These are phyloP conservation scores for Hyaena hyaena DNA, from an alignment of 2,113 vertebrate species.

Conservation along the genomic window DNA sequence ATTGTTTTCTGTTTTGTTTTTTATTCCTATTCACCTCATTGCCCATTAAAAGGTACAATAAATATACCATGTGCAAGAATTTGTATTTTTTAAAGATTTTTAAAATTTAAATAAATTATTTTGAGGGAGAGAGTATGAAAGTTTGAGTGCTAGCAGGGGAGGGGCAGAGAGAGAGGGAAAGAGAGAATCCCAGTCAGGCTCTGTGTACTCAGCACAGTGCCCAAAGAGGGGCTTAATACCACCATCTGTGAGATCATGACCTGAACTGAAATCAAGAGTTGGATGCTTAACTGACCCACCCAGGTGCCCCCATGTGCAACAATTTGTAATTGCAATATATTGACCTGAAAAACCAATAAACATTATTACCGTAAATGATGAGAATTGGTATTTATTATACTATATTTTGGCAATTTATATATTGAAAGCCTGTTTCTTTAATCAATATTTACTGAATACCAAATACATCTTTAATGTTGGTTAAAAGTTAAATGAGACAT, in stretches of 20 bases:
- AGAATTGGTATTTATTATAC: neutral
- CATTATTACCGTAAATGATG: neutral
- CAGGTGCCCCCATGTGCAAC: neutral
- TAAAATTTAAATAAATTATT: no score
- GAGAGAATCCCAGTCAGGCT: no score
- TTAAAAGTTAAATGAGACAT: neutral
- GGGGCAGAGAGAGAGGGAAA: no score
- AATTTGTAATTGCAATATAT: neutral
- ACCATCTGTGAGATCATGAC: no score
- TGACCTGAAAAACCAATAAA: conserved; percentile 21
- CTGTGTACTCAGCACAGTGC: no score
- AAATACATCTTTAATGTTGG: neutral
- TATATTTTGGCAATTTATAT: neutral
- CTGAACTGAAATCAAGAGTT: no score
- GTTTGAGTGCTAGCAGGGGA: no score
- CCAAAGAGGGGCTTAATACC: no score
- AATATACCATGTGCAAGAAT: neutral
- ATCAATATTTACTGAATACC: neutral
- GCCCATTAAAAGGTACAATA: neutral
- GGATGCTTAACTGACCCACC: no score
- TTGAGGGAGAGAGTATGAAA: no score
- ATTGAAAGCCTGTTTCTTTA: conserved; percentile 29
- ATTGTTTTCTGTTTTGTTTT: neutral
- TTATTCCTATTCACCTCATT: neutral
- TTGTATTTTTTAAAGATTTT: neutral